Evolutionary conservation across 2,113 vertebrate genomes (phyloP), one percentile per base, ranked within the genome.

Genomic region (Lamprotornis superbus): DNA sequence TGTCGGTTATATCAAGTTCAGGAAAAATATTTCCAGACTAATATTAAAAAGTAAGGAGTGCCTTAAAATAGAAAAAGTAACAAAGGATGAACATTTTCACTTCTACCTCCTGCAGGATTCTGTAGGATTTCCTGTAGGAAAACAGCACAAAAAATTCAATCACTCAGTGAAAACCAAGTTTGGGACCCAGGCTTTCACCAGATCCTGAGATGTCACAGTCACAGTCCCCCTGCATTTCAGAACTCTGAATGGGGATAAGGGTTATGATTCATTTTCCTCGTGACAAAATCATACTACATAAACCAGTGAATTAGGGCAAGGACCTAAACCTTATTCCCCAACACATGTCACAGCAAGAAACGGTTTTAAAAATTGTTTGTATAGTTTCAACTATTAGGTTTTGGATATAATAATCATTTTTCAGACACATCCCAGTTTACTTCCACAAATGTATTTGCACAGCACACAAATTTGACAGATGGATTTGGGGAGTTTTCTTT

Each of bases 381-480:
- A 42, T 42, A 10, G 13, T 53, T 94, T 37, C 67, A 73, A 18
- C 61, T 49, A 21, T 49, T 76, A 61, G 23, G 9, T 19, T 87
- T 93, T 49, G 27, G 37, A 67, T 74, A 65, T 57, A 80, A 75
- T 49, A 71, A 78, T 49, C 11, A 10, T 82, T 85, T 93, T 91
- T 83, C 59, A 67, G 64, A 74, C 39, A 63, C 23, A 40, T 33
- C 84, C 19, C 37, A 95, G 10, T 94, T 94, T 78, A 44, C 35
- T 84, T 81, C 69, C 5, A 1, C 65, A 86, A 73, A 73, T 65
- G 63, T 85, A 61, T 91, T 94, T 94, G 59, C 55, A 56, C 28
- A 95, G 81, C 55, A 87, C 82, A 83, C 59, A 85, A 53, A 90
- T 94, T 69, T 91, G 87, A 82, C 67, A 88, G 75, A 79, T 83